A percentile compares a stretch with the other conserved stretches of the same genome.
phyloP scores from a whole-genome alignment of 2,113 vertebrate genomes.

The Apaloderma vittatum region DNA sequence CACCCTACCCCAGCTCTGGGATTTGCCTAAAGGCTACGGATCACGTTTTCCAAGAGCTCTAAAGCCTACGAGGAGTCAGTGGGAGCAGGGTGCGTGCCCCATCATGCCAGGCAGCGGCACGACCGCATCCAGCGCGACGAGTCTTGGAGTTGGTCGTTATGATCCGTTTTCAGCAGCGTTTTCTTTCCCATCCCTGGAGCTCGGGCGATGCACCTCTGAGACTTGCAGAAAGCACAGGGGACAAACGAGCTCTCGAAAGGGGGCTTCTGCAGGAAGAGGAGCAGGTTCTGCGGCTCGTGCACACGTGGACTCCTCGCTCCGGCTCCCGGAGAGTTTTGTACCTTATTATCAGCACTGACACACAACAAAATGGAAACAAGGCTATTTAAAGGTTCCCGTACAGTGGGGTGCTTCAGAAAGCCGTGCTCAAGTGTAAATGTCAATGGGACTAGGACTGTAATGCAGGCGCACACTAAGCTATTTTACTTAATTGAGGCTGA shows the following conservation, averaged over 20 bases:
- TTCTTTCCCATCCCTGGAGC: neutral
- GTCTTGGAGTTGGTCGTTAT: fast-evolving
- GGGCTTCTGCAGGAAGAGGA: neutral
- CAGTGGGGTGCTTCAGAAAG: neutral
- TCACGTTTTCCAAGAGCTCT: neutral
- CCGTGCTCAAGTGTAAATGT: neutral
- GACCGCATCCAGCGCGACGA: neutral
- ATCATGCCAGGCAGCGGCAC: neutral
- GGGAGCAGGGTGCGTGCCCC: fast-evolving
- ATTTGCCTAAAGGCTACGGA: neutral
- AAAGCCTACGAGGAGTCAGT: fast-evolving
- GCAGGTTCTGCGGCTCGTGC: neutral
- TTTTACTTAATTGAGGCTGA: neutral
- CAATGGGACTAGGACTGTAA: neutral
- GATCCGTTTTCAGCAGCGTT: fast-evolving
- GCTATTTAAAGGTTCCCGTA: neutral
- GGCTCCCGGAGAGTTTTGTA: conserved; percentile 8
- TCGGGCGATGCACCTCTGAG: neutral
- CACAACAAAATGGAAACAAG: conserved; percentile 15
- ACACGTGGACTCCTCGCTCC: neutral
- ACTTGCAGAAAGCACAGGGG: neutral
- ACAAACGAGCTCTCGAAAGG: neutral
- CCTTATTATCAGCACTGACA: conserved; percentile 38
- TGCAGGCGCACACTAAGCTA: neutral
- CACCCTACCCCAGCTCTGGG: neutral